Evolutionary conservation across 2,113 vertebrate genomes (phyloP), one percentile per base, ranked within the genome.

Genomic region (Chaetodon auriga): DNA sequence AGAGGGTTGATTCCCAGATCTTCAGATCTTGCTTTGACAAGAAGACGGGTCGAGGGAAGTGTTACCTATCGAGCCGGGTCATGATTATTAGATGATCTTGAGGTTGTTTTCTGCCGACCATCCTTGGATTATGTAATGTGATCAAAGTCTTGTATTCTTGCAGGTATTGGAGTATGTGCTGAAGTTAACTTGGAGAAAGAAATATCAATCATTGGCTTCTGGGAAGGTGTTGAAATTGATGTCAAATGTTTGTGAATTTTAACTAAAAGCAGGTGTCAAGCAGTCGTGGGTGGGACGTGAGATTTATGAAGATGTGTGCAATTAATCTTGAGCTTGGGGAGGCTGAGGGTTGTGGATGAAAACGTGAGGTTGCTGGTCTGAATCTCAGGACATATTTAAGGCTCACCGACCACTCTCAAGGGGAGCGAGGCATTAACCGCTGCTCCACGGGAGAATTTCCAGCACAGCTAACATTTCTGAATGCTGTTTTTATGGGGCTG

Each of bases 11-110:
- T 76, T 41, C 35, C 45, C 64, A 48, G 38, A 80, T 74, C 73
- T 70, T 85, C 49, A 86, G 51, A 84, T 83, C 36, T 83, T 16
- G 15, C 30, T 80, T 70, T 83, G 72, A 84, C 79, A 82, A 53
- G 63, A 30, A 61, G 70, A 72, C 19, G 21, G 64, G 58, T 61
- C n/a, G 5, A 43, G 58, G 65, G 43, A 46, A 69, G 73, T 75
- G 58, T 71, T 71, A 71, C 72, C 45, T 18, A 30, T 57, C 30
- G 63, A 78, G 58, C 41, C 9, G 15, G 48, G 58, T 72, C 70
- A 55, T 75, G 84, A 89, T 88, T 88, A 90, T 87, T 87, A 84
- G 72, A 81, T 71, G 58, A 72, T 70, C 16, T 30, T 3, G 7
- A 38, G 48, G 65, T 55, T 73, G 66, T 90, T 68, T 87, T 74